Evolutionary conservation across 2,113 vertebrate genomes (phyloP).

Genomic region (Cyprinodon variegatus): DNA sequence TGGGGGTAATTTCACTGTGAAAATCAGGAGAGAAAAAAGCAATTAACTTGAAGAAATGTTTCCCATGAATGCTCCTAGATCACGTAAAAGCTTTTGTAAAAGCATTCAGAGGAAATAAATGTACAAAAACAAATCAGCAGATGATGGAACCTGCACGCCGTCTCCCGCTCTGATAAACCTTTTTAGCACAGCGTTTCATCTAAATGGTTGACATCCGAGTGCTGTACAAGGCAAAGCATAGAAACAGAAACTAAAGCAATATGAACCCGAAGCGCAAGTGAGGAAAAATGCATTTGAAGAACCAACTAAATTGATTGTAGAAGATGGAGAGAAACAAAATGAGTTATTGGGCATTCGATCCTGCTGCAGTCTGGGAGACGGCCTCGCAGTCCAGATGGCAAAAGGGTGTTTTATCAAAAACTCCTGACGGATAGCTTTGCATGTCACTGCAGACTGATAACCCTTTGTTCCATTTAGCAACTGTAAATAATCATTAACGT

Average conservation of each 20-base stretch:
- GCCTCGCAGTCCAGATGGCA: conserved; percentile 15
- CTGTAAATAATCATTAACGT: background rate
- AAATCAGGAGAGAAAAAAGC: background rate
- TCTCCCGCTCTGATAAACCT: background rate
- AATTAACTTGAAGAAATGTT: background rate
- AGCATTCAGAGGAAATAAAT: conserved; percentile 4
- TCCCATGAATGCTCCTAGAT: background rate
- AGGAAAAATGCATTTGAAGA: conserved; percentile 45
- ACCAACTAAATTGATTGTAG: conserved; percentile 30
- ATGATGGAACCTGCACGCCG: background rate
- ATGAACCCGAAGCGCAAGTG: conserved; percentile 31
- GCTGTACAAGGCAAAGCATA: conserved; percentile 4
- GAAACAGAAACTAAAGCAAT: conserved; percentile 42
- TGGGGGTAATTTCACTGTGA: conserved; percentile 5
- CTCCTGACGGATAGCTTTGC: conserved; percentile 11
- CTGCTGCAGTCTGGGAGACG: conserved; percentile 5
- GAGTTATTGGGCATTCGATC: conserved; percentile 45
- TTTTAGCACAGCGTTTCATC: conserved; percentile 15
- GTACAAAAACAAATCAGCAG: conserved; percentile 11
- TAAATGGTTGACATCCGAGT: conserved; percentile 24
- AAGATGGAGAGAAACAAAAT: conserved; percentile 33
- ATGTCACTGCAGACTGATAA: conserved; percentile 26
- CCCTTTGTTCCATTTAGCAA: conserved; percentile 11
- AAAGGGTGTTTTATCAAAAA: conserved; percentile 48
- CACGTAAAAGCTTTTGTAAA: background rate